Base-by-base conservation (phyloP, 2,113 vertebrate species). In the Potamarius usumacintae region DNA sequence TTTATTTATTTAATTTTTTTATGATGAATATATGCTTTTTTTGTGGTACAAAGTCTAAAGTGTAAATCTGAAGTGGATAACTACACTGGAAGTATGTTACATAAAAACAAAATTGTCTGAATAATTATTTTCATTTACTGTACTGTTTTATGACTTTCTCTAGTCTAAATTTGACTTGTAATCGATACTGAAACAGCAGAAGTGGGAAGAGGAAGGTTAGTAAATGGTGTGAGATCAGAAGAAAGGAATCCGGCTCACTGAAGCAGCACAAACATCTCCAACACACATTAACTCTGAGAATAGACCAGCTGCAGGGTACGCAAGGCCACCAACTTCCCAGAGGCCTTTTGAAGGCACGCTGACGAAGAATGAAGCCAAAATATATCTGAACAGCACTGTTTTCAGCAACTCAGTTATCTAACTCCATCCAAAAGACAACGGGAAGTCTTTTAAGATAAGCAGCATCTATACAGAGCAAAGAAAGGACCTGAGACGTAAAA, bases 251-350 rank as follows among this genome's bases (percentile, higher is more conserved):
- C 53, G 17, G 72, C 78, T 18, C 71, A 86, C 76, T 53, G 90
- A 89, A 90, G 78, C 79, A 87, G 91, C 85, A 85, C 76, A 42
- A 86, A 90, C 71, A 27, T 34, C 86, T 90, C 83, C 34, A 90
- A 91, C 86, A 94, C 87, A 93, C 85, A 94, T 94, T 94, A 94
- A 91, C 87, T 57, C 74, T 87, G 27, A 78, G 82, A 60, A 86
- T 25, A 84, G 27, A 81, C 25, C 86, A 89, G 65, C 69, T 84
- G 90, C 57, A 92, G 93, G 74, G 92, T 83, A 92, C 78, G 86
- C 92, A 93, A 92, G 93, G 92, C 10, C 92, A 92, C 0, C 0
- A 22, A 62, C 83, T 91, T 93, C 90, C 77, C 92, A 93, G 89
- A 83, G 52, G 34, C 72, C 18, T 42, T 20, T 2, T 1, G 8